A percentile compares a stretch with the other conserved stretches of the same genome.
Evolutionary conservation across 2,797 vertebrate species (phyloP).

Genomic region (Rhinella marina): DNA sequence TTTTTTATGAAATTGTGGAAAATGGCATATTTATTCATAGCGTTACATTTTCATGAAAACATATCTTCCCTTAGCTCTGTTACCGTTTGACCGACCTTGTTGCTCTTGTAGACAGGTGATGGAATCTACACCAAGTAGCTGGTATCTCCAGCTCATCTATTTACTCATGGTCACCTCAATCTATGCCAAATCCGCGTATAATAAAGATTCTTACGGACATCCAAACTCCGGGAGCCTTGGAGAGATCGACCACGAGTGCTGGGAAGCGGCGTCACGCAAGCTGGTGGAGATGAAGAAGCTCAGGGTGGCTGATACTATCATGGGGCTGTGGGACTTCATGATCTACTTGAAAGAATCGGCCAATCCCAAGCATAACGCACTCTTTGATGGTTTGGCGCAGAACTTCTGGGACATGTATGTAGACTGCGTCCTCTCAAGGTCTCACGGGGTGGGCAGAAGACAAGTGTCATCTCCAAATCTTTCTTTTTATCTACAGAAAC

Average conservation of each 20-base stretch:
- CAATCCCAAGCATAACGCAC: slow-evolving; percentile 74
- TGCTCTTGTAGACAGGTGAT: slow-evolving; percentile 63
- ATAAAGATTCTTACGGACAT: slow-evolving; percentile 69
- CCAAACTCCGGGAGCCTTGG: slow-evolving; percentile 66
- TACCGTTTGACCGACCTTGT: not conserved
- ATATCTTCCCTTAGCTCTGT: not conserved
- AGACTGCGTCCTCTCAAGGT: slow-evolving; percentile 80
- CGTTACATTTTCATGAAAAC: no score
- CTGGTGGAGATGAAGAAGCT: slow-evolving; percentile 79
- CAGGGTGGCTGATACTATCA: slow-evolving; percentile 71
- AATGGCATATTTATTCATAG: not conserved
- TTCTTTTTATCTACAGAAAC: slow-evolving; percentile 69
- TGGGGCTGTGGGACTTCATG: slow-evolving; percentile 84
- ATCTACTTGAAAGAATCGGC: slow-evolving; percentile 79
- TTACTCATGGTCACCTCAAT: slow-evolving; percentile 70
- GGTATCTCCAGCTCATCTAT: slow-evolving; percentile 71
- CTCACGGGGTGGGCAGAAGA: slow-evolving; percentile 81
- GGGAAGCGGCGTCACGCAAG: slow-evolving; percentile 76
- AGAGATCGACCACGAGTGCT: slow-evolving; percentile 78
- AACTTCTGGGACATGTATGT: slow-evolving; percentile 85
- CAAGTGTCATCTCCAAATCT: slow-evolving; percentile 68
- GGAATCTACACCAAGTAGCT: slow-evolving; percentile 68
- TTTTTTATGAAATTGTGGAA: no score
- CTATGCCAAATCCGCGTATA: slow-evolving; percentile 67
- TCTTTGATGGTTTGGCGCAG: slow-evolving; percentile 81